These are phyloP conservation scores for Thunnus albacares DNA, from an alignment of 2,797 vertebrate genomes.

Conservation along the genomic window DNA sequence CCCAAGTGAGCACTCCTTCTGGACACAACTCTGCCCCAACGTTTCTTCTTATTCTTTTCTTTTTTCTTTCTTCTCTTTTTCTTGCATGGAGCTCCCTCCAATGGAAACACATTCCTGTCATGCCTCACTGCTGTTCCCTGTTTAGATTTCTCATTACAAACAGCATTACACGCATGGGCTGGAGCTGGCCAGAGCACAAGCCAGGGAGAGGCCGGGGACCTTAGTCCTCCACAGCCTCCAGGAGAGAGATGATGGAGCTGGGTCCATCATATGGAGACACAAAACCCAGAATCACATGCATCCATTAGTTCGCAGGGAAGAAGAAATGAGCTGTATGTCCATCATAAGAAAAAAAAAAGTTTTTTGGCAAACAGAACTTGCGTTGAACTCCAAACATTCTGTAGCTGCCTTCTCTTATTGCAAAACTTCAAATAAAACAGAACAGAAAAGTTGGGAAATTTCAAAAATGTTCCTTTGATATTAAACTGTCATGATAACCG, in stretches of 20 bases:
- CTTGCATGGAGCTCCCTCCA: constrained; percentile 90
- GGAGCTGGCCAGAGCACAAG: constrained; percentile 83
- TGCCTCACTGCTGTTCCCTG: constrained; percentile 97
- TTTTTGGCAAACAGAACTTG: constrained; percentile 42
- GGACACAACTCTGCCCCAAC: constrained; percentile 85
- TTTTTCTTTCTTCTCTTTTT: constrained; percentile 85
- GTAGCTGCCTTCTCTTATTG: constrained; percentile 31
- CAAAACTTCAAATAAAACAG: constrained; percentile 54
- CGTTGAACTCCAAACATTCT: constrained; percentile 34
- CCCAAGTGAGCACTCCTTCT: constrained; percentile 85
- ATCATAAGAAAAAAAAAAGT: neutral
- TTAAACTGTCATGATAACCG: constrained; percentile 66
- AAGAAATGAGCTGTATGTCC: constrained; percentile 2
- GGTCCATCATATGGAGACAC: constrained; percentile 31
- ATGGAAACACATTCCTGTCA: constrained; percentile 99
- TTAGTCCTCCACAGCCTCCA: constrained; percentile 49
- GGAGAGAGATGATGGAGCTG: constrained; percentile 52
- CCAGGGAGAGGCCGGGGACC: constrained; percentile 78
- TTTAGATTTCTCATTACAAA: constrained; percentile 99
- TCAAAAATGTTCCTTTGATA: constrained; percentile 61
- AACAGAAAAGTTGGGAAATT: constrained; percentile 61
- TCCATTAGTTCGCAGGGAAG: constrained; percentile 11
- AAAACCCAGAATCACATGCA: constrained; percentile 28
- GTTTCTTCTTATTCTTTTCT: constrained; percentile 75
- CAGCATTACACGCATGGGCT: constrained; percentile 91